These are phyloP conservation scores for Erpobdella octoculata DNA, from an alignment of 2,888 invertebrate species.

Conservation along the genomic window DNA sequence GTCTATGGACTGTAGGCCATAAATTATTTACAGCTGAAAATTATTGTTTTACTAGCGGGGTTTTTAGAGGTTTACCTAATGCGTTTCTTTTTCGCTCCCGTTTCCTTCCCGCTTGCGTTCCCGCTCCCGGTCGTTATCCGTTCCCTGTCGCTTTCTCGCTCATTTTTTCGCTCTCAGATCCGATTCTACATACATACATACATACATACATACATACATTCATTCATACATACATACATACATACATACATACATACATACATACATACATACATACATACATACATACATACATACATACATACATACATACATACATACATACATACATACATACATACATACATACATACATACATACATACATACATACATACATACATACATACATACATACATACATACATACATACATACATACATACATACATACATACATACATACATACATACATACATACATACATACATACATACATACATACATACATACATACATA, in stretches of 20 bases:
- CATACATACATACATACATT: background rate
- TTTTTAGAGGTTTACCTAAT: too few relatives aligned
- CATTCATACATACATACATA: background rate
- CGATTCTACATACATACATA: too few relatives aligned
- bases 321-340: background rate
- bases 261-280: background rate
- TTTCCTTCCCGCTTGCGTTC: too few relatives aligned
- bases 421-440: background rate
- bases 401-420: background rate
- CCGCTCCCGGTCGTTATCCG: too few relatives aligned
- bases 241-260: background rate
- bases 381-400: background rate
- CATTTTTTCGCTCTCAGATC: too few relatives aligned
- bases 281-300: background rate
- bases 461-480: slow-evolving; percentile 1
- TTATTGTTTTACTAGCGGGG: too few relatives aligned
- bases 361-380: background rate
- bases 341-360: too few relatives aligned
- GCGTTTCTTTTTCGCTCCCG: too few relatives aligned
- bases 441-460: background rate
- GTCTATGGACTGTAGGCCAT: too few relatives aligned
- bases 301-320: background rate
- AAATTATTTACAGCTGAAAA: too few relatives aligned
- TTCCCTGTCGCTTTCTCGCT: too few relatives aligned
- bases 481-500: slow-evolving; percentile 1